Evolutionary conservation across 2,113 vertebrate genomes (phyloP), one percentile per base, ranked within the genome.

Genomic region (Herpailurus yagouaroundi): DNA sequence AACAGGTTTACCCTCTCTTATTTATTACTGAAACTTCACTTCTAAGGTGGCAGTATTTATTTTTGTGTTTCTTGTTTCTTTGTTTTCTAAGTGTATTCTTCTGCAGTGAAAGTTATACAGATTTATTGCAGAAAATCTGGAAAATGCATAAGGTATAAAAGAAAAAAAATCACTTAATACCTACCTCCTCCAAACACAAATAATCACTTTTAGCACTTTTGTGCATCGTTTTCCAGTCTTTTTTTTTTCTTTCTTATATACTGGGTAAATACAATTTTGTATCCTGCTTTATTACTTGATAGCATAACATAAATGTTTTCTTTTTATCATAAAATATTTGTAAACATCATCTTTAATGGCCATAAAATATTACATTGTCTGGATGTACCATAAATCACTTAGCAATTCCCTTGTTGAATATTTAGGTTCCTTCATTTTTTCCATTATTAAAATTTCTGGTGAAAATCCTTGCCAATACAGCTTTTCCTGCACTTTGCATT

Each of bases 381-480:
- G 38, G 60, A 94, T 41, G 33, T 89, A 92, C 66, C 45, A 94
- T 68, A 97, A 95, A 92, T 96, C 45, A 89, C 66, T 81, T 91
- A 97, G 12, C 84, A 94, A 90, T 94, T 84, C 41, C n/a, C 73
- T 94, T 92, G 41, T 41, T 90, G 38, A 94, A 80, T 33, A 95
- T 87, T 89, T 79, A 77, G n/a, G 11, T 73, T 57, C n/a, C 64
- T 88, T 98, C 38, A 85, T 90, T 84, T 97, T 92, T 96, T 55
- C 57, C 33, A 71, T 16, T 73, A 63, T 91, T 92, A 86, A 76
- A 76, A 97, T 25, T 21, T 8, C 91, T 93, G 29, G 33, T 89
- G 68, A 95, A 96, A 96, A 91, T 93, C 33, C 95, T 89, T 90
- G 38, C 27, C 92, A 94, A 94, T 87, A 69, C 94, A 81, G 27